A percentile compares a stretch with the other conserved stretches of the same genome.
phyloP scores from a whole-genome alignment of 1,140 invertebrate genomes.

The Danaus plexippus region DNA sequence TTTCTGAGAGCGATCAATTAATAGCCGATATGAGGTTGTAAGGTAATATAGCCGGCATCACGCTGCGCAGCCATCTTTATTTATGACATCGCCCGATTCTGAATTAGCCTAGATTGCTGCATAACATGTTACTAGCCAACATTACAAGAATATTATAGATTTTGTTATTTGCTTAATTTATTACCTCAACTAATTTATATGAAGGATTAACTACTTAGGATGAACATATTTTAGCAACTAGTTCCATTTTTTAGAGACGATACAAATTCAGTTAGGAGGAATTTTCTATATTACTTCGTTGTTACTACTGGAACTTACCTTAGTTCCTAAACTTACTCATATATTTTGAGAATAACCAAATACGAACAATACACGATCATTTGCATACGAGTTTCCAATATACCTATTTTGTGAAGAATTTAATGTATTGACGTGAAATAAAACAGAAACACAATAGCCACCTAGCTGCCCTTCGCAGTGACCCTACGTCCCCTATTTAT shows the following conservation, averaged over 20 bases:
- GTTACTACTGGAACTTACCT: too few species aligned
- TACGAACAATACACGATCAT: not conserved
- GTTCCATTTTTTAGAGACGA: too few species aligned
- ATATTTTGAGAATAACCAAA: not conserved
- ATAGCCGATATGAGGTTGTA: constrained; percentile 14
- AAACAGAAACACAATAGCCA: constrained; percentile 26
- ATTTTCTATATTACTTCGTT: too few species aligned
- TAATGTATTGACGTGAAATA: constrained; percentile 12
- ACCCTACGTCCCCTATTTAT: constrained; percentile 31
- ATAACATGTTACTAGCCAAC: constrained; percentile 16
- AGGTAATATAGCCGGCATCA: constrained; percentile 22
- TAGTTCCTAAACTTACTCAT: too few species aligned
- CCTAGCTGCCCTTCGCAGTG: constrained; percentile 38
- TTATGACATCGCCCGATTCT: constrained; percentile 14
- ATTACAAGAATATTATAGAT: constrained; percentile 14
- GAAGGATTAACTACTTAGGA: too few species aligned
- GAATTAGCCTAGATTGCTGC: constrained; percentile 21
- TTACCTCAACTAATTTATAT: constrained; percentile 1
- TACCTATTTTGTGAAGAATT: constrained; percentile 4
- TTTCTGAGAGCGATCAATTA: constrained; percentile 22
- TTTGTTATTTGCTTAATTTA: constrained; percentile 20
- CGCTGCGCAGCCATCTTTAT: constrained; percentile 18
- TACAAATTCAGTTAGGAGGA: too few species aligned
- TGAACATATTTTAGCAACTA: too few species aligned
- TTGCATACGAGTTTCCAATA: constrained; percentile 3